phyloP scores from a whole-genome alignment of 2,888 invertebrate genomes.

The Drosophila yooni region DNA sequence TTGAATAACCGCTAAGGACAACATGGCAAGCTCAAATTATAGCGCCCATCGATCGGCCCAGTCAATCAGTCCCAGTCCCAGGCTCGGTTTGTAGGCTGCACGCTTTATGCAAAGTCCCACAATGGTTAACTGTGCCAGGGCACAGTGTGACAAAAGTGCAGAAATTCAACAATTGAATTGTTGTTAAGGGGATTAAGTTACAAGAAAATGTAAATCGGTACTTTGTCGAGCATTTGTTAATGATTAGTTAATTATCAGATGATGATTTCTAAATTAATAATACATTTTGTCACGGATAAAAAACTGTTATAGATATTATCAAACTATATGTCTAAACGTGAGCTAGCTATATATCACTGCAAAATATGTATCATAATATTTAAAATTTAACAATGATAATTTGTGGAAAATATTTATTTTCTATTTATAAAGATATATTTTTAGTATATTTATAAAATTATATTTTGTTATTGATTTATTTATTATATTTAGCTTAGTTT shows the following conservation, averaged over 20 bases:
- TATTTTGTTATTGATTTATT: too few species aligned
- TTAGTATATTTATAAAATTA: too few species aligned
- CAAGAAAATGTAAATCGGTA: background rate
- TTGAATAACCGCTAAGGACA: slow-evolving; percentile 75
- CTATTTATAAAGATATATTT: too few species aligned
- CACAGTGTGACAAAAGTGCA: slow-evolving; percentile 25
- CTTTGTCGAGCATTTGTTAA: too few species aligned
- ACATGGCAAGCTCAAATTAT: slow-evolving; percentile 57
- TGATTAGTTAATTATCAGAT: background rate
- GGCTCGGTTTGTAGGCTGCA: background rate
- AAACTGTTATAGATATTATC: too few species aligned
- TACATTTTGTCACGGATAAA: background rate
- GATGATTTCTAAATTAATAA: background rate
- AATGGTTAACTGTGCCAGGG: slow-evolving; percentile 18
- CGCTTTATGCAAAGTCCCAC: slow-evolving; percentile 17
- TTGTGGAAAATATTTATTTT: background rate
- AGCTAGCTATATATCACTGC: too few species aligned
- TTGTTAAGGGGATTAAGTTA: background rate
- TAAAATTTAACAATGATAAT: background rate
- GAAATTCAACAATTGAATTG: background rate
- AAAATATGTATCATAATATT: background rate
- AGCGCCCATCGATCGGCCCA: slow-evolving; percentile 53
- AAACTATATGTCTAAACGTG: too few species aligned
- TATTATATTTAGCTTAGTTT: background rate
- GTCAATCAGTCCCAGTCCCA: slow-evolving; percentile 25